Evolutionary conservation across 2,797 vertebrate genomes (phyloP).

Genomic region (Selene dorsalis): DNA sequence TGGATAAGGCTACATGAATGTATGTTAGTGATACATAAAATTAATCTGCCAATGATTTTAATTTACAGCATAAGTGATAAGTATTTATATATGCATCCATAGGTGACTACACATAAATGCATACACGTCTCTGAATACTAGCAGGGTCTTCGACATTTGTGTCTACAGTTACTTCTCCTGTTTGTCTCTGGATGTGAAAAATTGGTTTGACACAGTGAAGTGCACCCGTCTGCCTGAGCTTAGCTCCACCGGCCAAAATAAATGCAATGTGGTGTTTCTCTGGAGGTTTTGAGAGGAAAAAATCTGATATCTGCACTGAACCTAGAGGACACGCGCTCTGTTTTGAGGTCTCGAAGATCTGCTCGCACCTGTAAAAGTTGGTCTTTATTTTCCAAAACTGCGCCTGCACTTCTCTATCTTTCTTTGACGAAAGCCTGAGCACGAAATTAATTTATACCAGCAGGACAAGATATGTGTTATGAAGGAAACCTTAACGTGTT

Average conservation of each 20-base stretch:
- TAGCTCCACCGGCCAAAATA: conserved; percentile 68
- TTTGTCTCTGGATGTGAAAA: conserved; percentile 42
- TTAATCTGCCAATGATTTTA: conserved; percentile 27
- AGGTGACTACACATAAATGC: background rate
- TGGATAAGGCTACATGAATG: conserved; percentile 2
- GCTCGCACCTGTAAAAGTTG: conserved; percentile 54
- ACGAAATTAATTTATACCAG: background rate
- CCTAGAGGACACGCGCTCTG: conserved; percentile 55
- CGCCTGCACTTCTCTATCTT: background rate
- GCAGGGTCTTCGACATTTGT: background rate
- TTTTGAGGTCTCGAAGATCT: conserved; percentile 58
- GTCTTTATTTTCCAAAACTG: conserved; percentile 19
- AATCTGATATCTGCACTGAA: conserved; percentile 67
- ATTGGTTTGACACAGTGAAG: conserved; percentile 48
- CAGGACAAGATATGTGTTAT: background rate
- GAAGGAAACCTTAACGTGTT: background rate
- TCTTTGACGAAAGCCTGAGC: background rate
- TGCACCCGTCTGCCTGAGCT: conserved; percentile 54
- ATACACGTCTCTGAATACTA: conserved; percentile 17
- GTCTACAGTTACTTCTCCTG: conserved; percentile 2
- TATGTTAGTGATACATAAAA: conserved; percentile 19
- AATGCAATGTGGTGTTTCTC: conserved; percentile 67
- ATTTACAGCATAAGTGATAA: conserved; percentile 19
- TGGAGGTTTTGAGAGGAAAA: conserved; percentile 59
- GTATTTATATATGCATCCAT: background rate